Conservation (phyloP, 1,140 invertebrate species). For the Vanessa atalanta region DNA sequence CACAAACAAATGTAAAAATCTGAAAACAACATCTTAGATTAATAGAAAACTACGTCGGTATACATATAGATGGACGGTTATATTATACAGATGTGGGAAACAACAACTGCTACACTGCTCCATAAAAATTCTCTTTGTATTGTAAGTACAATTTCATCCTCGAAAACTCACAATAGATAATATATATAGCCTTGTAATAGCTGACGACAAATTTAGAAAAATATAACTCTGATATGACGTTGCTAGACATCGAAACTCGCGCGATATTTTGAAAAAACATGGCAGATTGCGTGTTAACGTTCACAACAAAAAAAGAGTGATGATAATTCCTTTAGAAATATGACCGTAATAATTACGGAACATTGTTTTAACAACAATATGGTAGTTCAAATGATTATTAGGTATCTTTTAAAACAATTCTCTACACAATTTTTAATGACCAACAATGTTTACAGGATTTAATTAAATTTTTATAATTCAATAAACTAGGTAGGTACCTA, state of each 20-base stretch:
- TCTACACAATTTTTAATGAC: neutral
- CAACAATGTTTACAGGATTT: neutral
- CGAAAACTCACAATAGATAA: conserved; percentile 26
- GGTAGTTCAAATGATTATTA: neutral
- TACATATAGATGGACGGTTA: neutral
- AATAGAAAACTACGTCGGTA: too few relatives aligned
- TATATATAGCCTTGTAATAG: neutral
- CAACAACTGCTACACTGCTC: conserved; percentile 27
- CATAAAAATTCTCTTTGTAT: conserved; percentile 28
- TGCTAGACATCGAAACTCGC: neutral
- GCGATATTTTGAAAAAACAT: conserved; percentile 9
- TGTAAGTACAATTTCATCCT: conserved; percentile 30
- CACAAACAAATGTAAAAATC: neutral
- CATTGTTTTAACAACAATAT: conserved; percentile 1
- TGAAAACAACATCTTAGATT: neutral
- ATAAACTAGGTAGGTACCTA: too few relatives aligned
- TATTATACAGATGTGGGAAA: conserved; percentile 20
- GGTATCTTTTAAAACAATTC: neutral
- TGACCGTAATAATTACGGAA: conserved; percentile 9
- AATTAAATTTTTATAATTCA: neutral
- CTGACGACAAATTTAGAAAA: neutral
- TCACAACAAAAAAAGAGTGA: neutral
- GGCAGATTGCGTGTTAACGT: conserved; percentile 6
- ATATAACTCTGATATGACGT: neutral
- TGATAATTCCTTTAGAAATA: conserved; percentile 10